Evolutionary conservation across 2,113 vertebrate genomes (phyloP).

Genomic region (Athene noctua): DNA sequence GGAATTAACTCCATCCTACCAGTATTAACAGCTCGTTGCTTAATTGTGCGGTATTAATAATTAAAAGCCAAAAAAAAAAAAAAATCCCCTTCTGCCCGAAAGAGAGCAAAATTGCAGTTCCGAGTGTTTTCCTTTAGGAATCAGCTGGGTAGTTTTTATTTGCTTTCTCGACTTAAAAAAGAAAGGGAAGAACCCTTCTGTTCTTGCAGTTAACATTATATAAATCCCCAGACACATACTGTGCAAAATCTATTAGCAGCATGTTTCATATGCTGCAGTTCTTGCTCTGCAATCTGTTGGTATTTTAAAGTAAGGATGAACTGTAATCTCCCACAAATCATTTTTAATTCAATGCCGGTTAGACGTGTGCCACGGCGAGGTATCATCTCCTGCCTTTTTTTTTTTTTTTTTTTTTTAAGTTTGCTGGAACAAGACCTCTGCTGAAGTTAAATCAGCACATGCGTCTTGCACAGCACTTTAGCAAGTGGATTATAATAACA

Average conservation of each 20-base stretch:
- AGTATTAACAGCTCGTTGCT: not conserved
- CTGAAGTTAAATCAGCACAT: conserved; percentile 56
- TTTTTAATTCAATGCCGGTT: conserved; percentile 21
- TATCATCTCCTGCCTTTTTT: not conserved
- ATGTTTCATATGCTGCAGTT: conserved; percentile 37
- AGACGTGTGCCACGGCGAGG: not conserved
- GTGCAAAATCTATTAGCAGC: conserved; percentile 52
- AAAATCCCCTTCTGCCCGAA: not conserved
- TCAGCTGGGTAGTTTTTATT: conserved; percentile 21
- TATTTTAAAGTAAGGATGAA: conserved; percentile 33
- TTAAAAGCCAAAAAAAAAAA: not conserved
- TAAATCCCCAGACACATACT: conserved; percentile 40
- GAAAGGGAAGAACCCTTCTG: conserved; percentile 1
- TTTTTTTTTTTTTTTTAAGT: no score
- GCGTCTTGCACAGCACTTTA: conserved; percentile 55
- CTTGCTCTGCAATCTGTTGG: conserved; percentile 42
- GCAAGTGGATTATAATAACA: conserved; percentile 62
- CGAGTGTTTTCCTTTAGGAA: conserved; percentile 23
- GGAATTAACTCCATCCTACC: conserved; percentile 32
- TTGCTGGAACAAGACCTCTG: conserved; percentile 43
- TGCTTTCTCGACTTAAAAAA: not conserved
- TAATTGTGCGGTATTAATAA: not conserved
- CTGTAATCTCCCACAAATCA: conserved; percentile 35
- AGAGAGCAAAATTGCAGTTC: conserved; percentile 1
- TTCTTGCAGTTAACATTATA: conserved; percentile 45